Evolutionary conservation across 2,113 vertebrate genomes (phyloP).

Genomic region (Tachycineta bicolor): DNA sequence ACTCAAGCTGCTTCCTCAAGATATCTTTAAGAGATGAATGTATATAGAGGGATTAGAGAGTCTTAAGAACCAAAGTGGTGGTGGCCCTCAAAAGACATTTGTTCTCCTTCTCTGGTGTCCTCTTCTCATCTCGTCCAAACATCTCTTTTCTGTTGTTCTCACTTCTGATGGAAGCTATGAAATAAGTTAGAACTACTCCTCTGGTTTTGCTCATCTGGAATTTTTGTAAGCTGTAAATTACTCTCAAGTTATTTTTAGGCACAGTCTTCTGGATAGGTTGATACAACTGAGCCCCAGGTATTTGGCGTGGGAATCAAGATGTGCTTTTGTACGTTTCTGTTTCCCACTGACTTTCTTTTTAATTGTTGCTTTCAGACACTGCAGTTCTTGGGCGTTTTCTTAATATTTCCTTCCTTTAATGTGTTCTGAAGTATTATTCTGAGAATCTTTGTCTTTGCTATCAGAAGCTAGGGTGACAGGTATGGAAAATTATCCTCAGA

Average conservation of each 20-base stretch:
- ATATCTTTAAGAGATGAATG: background rate
- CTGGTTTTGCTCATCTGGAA: background rate
- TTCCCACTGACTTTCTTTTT: background rate
- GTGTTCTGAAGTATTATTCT: background rate
- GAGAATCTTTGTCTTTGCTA: background rate
- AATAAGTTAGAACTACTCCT: background rate
- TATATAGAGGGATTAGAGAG: background rate
- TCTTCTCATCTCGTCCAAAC: background rate
- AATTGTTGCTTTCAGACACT: background rate
- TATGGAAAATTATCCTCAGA: slow-evolving; percentile 8
- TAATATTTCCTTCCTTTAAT: slow-evolving; percentile 7
- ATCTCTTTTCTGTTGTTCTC: background rate
- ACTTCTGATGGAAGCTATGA: background rate
- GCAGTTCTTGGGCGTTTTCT: background rate
- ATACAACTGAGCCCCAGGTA: background rate
- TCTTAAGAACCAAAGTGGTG: background rate
- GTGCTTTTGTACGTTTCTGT: background rate
- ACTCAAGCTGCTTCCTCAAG: background rate
- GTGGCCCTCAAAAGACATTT: background rate
- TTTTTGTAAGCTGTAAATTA: background rate
- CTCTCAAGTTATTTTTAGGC: background rate
- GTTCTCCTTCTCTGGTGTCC: background rate
- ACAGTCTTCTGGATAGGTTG: background rate
- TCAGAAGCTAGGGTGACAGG: background rate
- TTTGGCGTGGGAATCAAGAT: background rate